Conservation (phyloP, 2,888 invertebrate species). For the Anarsia innoxiella region DNA sequence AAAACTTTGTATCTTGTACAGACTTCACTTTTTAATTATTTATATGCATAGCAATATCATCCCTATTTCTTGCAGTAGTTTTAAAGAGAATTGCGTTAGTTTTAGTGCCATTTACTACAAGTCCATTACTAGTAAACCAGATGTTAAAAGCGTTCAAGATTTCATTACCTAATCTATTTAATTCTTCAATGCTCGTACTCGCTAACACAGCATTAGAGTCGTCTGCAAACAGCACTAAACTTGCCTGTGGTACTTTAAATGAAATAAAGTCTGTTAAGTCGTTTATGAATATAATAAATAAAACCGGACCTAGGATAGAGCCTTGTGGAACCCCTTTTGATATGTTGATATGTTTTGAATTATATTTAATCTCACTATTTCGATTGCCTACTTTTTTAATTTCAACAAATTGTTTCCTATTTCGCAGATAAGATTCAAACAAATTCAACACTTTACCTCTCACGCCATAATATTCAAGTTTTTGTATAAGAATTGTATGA, state of each 20-base stretch:
- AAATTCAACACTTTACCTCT: not conserved
- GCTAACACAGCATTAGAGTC: conserved; percentile 6
- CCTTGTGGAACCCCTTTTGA: conserved; percentile 6
- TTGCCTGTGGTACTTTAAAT: not conserved
- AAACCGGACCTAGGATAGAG: conserved; percentile 5
- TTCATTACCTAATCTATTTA: not conserved
- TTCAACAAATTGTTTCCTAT: conserved; percentile 5
- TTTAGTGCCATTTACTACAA: not conserved
- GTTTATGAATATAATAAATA: conserved; percentile 3
- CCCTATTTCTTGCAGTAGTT: not conserved
- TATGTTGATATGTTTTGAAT: not conserved
- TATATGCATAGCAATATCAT: not conserved
- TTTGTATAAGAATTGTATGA: not conserved
- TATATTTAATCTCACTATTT: not conserved
- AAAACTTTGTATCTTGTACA: conserved; percentile 1
- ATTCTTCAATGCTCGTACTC: not conserved
- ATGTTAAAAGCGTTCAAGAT: not conserved
- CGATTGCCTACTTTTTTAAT: not conserved
- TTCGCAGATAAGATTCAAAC: not conserved
- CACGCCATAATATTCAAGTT: conserved; percentile 1
- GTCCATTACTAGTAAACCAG: conserved; percentile 3
- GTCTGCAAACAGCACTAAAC: conserved; percentile 2
- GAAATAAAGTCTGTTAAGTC: not conserved
- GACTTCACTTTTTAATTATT: not conserved
- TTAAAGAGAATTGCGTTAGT: conserved; percentile 1